phyloP scores from a whole-genome alignment of 2,888 invertebrate species.

The Cotesia congregata region DNA sequence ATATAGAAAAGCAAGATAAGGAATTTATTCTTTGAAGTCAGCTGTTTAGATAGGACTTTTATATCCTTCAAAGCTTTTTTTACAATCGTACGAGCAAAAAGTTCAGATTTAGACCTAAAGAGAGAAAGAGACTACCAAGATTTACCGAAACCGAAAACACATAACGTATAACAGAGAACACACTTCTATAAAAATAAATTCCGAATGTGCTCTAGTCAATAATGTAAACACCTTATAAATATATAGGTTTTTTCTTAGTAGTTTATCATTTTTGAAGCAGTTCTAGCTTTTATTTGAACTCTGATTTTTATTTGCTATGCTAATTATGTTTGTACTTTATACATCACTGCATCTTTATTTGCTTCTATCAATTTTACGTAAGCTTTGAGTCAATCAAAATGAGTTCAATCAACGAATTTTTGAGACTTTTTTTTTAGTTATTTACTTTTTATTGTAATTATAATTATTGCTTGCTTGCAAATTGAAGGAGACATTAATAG shows the following conservation, averaged over 20 bases:
- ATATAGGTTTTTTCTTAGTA: background rate
- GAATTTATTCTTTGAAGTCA: slow-evolving; percentile 13
- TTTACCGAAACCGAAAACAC: slow-evolving; percentile 9
- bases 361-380: background rate
- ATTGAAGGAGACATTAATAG: no score
- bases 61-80: slow-evolving; percentile 11
- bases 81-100: slow-evolving; percentile 21
- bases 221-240: slow-evolving; percentile 3
- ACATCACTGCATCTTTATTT: background rate
- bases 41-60: slow-evolving; percentile 27
- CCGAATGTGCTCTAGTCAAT: background rate
- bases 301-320: slow-evolving; percentile 15
- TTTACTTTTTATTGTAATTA: no score
- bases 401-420: no score
- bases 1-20: slow-evolving; percentile 1
- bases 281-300: background rate
- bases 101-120: background rate
- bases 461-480: no score
- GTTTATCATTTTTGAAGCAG: background rate
- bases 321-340: background rate
- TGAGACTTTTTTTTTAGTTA: no score
- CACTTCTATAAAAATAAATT: background rate
- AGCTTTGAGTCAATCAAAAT: no score
- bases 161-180: background rate
- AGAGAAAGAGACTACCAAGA: background rate